Evolutionary conservation across 2,797 vertebrate genomes (phyloP).

Genomic region (Paedocypris micromegethes): DNA sequence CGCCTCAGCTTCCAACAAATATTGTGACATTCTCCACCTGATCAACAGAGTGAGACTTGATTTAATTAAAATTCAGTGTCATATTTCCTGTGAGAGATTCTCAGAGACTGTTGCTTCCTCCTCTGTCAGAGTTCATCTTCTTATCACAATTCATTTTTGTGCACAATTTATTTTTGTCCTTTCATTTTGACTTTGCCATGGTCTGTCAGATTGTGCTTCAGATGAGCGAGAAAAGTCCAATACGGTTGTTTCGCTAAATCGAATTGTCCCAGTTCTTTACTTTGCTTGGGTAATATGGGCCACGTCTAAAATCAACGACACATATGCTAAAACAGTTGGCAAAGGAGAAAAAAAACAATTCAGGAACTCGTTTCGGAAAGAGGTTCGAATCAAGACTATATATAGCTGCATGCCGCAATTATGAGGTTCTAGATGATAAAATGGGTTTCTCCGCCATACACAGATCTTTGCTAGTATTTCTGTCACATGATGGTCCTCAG

Average conservation of each 20-base stretch:
- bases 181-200: no score
- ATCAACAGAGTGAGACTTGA: conserved; percentile 43
- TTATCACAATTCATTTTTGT: no score
- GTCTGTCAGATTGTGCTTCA: no score
- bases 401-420: no score
- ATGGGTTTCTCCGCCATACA: no score
- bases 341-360: conserved; percentile 61
- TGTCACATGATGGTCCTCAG: no score
- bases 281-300: conserved; percentile 6
- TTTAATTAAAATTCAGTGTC: conserved; percentile 53
- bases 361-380: conserved; percentile 54
- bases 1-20: conserved; percentile 31
- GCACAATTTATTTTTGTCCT: no score
- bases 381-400: neutral
- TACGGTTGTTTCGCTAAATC: neutral
- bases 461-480: no score
- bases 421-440: no score
- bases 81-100: conserved; percentile 33
- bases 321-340: conserved; percentile 49
- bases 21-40: conserved; percentile 45
- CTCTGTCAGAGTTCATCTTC: neutral
- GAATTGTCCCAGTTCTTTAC: conserved; percentile 14
- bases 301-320: conserved; percentile 40
- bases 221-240: neutral
- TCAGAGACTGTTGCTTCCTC: conserved; percentile 9